phyloP scores from a whole-genome alignment of 2,113 vertebrate genomes.

The Solenodon paradoxus region DNA sequence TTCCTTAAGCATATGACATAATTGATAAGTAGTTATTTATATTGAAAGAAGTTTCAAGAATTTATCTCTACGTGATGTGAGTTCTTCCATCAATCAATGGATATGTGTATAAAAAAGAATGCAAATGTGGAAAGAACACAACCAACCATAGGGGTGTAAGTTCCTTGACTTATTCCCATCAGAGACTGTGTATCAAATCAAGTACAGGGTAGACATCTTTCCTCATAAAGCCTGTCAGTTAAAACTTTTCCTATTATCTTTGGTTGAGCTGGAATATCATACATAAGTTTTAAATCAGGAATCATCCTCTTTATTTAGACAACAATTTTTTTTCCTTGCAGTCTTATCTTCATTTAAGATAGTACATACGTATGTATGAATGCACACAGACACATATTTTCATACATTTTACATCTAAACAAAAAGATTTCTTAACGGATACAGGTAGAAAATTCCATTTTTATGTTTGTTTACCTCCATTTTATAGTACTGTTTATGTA shows the following conservation, averaged over 20 bases:
- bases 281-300: background rate
- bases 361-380: background rate
- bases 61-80: too few relatives aligned
- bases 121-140: background rate
- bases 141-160: background rate
- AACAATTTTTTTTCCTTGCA: background rate
- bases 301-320: background rate
- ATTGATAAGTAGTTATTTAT: too few relatives aligned
- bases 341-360: background rate
- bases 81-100: too few relatives aligned
- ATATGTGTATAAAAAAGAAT: too few relatives aligned
- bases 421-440: background rate
- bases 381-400: background rate
- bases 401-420: background rate
- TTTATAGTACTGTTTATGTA: background rate
- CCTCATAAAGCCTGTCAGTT: fast-evolving
- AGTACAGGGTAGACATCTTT: fast-evolving
- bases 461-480: background rate
- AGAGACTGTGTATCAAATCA: too few relatives aligned
- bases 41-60: too few relatives aligned
- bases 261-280: background rate
- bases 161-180: background rate
- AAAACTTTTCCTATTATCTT: background rate
- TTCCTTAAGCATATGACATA: too few relatives aligned
- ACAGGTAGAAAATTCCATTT: background rate